phyloP scores from a whole-genome alignment of 1,140 invertebrate genomes.

The Trachymyrmex cornetzi region DNA sequence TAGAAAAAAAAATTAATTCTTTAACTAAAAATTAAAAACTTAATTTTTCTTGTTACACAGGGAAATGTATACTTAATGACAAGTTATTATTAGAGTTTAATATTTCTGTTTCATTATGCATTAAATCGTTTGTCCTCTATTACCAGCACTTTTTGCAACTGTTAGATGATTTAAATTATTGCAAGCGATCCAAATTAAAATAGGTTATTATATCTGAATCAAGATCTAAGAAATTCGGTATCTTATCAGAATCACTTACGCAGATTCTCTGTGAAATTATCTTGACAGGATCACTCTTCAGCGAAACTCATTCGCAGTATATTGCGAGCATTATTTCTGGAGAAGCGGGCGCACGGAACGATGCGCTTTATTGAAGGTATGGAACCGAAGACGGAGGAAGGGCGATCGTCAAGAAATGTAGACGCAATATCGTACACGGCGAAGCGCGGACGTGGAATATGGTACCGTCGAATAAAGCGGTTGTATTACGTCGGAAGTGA shows the following conservation, averaged over 20 bases:
- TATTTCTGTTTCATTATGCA: neutral
- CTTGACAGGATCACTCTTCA: conserved; percentile 34
- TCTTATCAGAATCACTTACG: neutral
- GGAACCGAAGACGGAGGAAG: conserved; percentile 19
- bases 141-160: neutral
- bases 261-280: neutral
- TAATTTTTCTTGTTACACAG: neutral
- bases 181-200: neutral
- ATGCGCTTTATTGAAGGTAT: conserved; percentile 36
- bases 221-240: neutral
- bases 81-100: neutral
- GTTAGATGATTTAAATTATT: neutral
- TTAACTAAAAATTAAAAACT: too few relatives aligned
- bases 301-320: conserved; percentile 41
- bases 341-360: conserved; percentile 1
- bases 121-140: neutral
- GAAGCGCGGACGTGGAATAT: conserved; percentile 36
- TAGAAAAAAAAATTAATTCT: neutral
- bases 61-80: neutral
- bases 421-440: conserved; percentile 30
- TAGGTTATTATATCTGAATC: neutral
- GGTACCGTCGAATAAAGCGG: conserved; percentile 57
- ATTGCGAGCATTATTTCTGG: conserved; percentile 47
- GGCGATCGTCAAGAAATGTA: conserved; percentile 46
- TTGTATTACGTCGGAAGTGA: conserved; percentile 55